Base-by-base conservation (phyloP, 2,113 vertebrate species). In the Prunella fulvescens region DNA sequence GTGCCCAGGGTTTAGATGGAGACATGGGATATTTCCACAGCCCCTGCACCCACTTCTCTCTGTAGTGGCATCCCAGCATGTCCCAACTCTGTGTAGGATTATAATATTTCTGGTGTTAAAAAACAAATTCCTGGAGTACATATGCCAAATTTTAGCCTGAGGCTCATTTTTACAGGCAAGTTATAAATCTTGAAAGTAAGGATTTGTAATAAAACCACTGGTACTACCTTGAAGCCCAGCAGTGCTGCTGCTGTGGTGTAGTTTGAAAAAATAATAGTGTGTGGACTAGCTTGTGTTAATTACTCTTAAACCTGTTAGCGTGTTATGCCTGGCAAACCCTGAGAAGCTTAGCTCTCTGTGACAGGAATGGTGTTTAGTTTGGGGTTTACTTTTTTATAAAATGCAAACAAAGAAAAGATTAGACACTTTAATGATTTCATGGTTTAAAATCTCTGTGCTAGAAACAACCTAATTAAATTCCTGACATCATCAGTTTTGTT, bases 401-500 rank as follows among this genome's bases (percentile, higher is more conserved):
- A 92, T 86, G 56, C 91, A 92, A 93, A 93, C 92, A 97, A 95
- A 97, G 95, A 74, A 80, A 97, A 97, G 95, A 97, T 96, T 96
- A 96, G 94, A 94, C 93, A 96, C 78, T 92, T 93, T 96, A 95
- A 92, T 96, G 97, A 95, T 95, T 97, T 96, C 95, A 96, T 96
- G 95, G 92, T 86, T 96, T 96, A 90, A 97, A 92, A 95, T 85
- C 88, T 95, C 81, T 81, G 91, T 88, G 86, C 95, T 97, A 95
- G 95, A 95, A 97, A 97, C 96, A 97, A 96, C 94, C 96, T 97
- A 97, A 97, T 97, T 97, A 97, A 97, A 97, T 97, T 96, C 96
- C 96, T 97, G 96, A 97, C 96, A 97, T 97, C 96, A 97, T 92
- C 96, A 95, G 95, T 95, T 97, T 96, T 97, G 95, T 97, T 97